Base-by-base conservation (phyloP, 2,797 vertebrate genomes). In the Enteromius viviparus region DNA sequence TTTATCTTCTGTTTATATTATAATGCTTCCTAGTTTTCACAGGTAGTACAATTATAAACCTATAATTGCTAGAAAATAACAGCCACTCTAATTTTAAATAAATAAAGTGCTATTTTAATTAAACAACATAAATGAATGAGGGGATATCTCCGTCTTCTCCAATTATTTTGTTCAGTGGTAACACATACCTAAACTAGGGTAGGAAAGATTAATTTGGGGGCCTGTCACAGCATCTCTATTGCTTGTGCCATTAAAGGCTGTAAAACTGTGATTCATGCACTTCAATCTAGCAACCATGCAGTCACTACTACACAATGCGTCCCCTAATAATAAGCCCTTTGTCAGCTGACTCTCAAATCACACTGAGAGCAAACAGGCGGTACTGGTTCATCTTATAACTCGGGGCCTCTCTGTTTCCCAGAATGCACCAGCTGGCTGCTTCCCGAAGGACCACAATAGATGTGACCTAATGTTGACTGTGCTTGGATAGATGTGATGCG, bases 401-500 rank as follows among this genome's bases (percentile, higher is more conserved):
- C 90, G 88, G 90, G 93, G 92, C 91, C 93, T 91, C 89, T 90
- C 42, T 80, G 78, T 81, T 93, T 94, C 92, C 90, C 92, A 93
- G 91, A 92, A 93, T 89, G 76, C 86, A 86, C 83, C 80, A 81
- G 70, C 89, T 91, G 87, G 89, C 83, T 88, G 83, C 74, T 79
- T 88, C 88, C 87, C 88, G 90, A 85, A 89, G 86, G 85, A 86
- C 87, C 64, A 83, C 77, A 85, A 82, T 78, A 87, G 87, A 86
- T 55, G 89, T 89, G 88, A 89, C 84, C 90, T 88, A 86, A 86
- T 80, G 47, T 42, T 83, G 83, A 92, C 85, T 87, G 86, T 79
- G 88, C 89, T 89, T 88, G 88, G 85, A n/a, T 87, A 85, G 85
- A 42, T 49, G 81, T 55, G 65, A 83, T 81, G 76, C 26, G 14